Evolutionary conservation across 2,888 invertebrate species (phyloP), one percentile per base, ranked within the genome.

Genomic region (Eulithis prunata): DNA sequence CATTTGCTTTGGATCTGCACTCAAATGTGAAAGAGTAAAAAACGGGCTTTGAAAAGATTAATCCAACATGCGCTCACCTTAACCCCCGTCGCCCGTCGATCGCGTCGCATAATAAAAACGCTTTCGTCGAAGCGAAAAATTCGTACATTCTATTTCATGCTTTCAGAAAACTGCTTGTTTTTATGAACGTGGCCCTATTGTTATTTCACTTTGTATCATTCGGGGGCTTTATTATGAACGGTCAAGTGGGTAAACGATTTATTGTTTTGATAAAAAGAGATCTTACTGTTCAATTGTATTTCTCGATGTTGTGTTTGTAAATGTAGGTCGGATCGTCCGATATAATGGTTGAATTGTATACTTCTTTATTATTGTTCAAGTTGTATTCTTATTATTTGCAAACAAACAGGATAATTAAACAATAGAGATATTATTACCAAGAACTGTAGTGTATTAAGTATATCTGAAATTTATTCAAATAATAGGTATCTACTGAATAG

Each of bases 201-300:
- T 69, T 61, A 68, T 62, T 69, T 71, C 64, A 68, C 57, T 72
- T 68, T 62, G 66, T 67, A 68, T 68, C 67, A 64, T 68, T 51
- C 54, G 45, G 54, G 2, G 38, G 46, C 38, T 61, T 63, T 53
- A 63, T 64, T 64, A 64, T 60, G 57, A 54, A 68, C 64, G 67
- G 63, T 64, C 67, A 68, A 64, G 60, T 53, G 57, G 57, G 53
- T 61, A 61, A 67, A 61, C 67, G 61, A 68, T 68, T 64, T 64
- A 68, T 64, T 64, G 57, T 63, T 63, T 60, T 60, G 60, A 63
- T 63, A 63, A 60, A 59, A 64, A 60, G 54, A 64, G 45, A 58
- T 59, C 45, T 64, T 13, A 49, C 43, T 49, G 43, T 60, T 51
- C 59, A 55, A 36, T 55, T 41, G 51, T 41, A 51, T 58, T 54